Conservation (phyloP, 2,888 invertebrate genomes). For the Agonopterix subpropinquella region DNA sequence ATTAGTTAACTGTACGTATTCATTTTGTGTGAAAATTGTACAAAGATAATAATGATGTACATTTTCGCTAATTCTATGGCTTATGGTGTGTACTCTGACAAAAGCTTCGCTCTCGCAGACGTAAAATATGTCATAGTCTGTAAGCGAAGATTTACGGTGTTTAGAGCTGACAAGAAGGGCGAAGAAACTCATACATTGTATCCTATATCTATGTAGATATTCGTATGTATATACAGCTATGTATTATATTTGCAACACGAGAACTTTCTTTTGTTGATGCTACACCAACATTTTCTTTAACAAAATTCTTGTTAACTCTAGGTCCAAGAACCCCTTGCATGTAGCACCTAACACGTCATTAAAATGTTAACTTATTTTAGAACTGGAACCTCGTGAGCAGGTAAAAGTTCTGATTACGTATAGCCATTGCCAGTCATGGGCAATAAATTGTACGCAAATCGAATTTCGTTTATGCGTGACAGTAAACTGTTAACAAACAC, state of each 20-base stretch:
- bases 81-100: neutral
- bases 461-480: conserved; percentile 37
- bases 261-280: neutral
- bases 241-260: neutral
- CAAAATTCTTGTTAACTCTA: no score
- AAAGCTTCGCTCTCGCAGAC: conserved; percentile 2
- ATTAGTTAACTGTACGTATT: no score
- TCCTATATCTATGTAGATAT: neutral
- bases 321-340: no score
- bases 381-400: no score
- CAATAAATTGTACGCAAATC: conserved; percentile 24
- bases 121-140: conserved; percentile 9
- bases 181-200: conserved; percentile 1
- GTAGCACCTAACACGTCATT: no score
- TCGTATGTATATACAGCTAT: neutral
- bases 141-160: conserved; percentile 9
- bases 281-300: no score
- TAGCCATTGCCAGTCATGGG: neutral
- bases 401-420: no score
- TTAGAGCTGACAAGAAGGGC: conserved; percentile 4
- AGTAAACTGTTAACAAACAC: conserved; percentile 33
- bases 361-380: no score
- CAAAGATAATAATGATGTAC: no score
- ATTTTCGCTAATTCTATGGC: no score
- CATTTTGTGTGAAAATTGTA: no score